Conservation (phyloP, 2,888 invertebrate genomes). For the Adineta ricciae region DNA sequence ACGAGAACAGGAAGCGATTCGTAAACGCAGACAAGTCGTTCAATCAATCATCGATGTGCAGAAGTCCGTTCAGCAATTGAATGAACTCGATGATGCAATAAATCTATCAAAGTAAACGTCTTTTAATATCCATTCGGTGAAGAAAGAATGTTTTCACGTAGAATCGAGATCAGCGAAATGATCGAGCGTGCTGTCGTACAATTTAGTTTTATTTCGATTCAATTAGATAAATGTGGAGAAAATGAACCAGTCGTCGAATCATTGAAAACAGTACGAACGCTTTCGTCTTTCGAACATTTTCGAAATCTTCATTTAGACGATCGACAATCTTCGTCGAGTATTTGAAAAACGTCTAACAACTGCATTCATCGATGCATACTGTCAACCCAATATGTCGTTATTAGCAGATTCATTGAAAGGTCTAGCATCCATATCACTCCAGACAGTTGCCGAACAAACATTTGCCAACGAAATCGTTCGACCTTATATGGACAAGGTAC, state of each 20-base stretch:
- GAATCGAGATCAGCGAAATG: not conserved
- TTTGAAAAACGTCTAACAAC: constrained; percentile 27
- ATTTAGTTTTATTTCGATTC: not conserved
- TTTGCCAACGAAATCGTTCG: constrained; percentile 53
- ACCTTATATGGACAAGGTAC: constrained; percentile 58
- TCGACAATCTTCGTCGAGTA: not conserved
- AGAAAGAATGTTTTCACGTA: too few species aligned
- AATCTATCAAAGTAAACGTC: constrained; percentile 17
- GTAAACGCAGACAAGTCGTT: constrained; percentile 24
- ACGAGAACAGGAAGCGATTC: constrained; percentile 24
- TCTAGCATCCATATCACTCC: not conserved
- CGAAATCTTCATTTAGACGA: not conserved
- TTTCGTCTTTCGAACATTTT: too few species aligned
- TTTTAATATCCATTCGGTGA: too few species aligned
- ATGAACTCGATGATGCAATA: constrained; percentile 26
- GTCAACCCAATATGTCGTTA: not conserved
- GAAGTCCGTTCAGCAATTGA: constrained; percentile 21
- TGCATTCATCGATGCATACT: not conserved
- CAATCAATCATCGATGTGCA: constrained; percentile 28
- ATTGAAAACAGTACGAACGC: not conserved
- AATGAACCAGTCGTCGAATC: not conserved
- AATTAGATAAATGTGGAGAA: not conserved
- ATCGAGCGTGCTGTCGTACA: not conserved
- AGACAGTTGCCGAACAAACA: not conserved
- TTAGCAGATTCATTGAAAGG: not conserved